These are phyloP conservation scores for Nycticryphes semicollaris DNA, from an alignment of 2,113 vertebrate species.

Conservation along the genomic window DNA sequence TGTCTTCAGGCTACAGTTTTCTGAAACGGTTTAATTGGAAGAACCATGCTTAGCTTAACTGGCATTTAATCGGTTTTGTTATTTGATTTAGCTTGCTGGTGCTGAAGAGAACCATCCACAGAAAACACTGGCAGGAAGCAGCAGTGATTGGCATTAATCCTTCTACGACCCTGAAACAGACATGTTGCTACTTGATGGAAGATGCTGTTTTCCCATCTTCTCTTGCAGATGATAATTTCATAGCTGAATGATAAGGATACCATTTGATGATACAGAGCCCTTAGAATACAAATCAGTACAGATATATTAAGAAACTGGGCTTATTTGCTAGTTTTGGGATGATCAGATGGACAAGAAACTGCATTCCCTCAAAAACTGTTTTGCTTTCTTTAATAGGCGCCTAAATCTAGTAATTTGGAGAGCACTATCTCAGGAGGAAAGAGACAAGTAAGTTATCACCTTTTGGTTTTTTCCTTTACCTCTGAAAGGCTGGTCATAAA, in stretches of 20 bases:
- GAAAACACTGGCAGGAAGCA: background rate
- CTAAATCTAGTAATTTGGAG: slow-evolving; percentile 79
- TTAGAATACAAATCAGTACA: slow-evolving; percentile 38
- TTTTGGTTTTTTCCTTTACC: background rate
- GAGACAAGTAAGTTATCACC: slow-evolving; percentile 75
- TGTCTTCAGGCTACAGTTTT: background rate
- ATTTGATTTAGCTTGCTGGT: background rate
- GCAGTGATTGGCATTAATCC: background rate
- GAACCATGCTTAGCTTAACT: background rate
- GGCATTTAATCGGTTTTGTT: background rate
- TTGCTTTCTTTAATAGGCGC: slow-evolving; percentile 71
- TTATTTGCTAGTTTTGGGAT: slow-evolving; percentile 21
- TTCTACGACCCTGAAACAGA: background rate
- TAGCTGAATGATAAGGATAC: background rate
- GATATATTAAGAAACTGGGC: background rate
- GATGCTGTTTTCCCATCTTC: background rate
- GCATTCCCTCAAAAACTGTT: background rate
- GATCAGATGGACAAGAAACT: background rate
- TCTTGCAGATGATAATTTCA: slow-evolving; percentile 45
- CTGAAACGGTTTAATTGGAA: background rate
- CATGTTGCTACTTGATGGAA: background rate
- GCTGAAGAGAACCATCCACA: background rate
- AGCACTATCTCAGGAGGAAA: slow-evolving; percentile 78
- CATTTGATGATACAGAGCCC: background rate
- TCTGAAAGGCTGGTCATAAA: background rate